phyloP scores from a whole-genome alignment of 2,113 vertebrate species.

The Paradisaea rubra region DNA sequence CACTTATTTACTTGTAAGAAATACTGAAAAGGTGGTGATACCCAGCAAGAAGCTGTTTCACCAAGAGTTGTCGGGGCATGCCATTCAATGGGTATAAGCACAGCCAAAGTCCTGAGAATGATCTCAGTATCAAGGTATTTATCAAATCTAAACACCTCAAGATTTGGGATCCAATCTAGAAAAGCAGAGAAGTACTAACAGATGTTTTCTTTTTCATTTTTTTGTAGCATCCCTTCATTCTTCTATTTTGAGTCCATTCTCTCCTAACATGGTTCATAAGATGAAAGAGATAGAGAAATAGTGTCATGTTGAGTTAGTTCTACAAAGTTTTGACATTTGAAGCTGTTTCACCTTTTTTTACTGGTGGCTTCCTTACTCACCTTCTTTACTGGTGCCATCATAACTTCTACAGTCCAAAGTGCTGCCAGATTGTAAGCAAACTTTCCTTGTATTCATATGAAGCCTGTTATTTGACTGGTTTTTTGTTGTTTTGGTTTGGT shows the following conservation, averaged over 20 bases:
- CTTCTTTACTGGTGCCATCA: neutral
- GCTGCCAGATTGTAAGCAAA: neutral
- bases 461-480: rapidly evolving
- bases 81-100: neutral
- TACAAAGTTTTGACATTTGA: neutral
- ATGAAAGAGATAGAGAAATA: neutral
- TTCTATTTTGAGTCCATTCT: neutral
- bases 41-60: neutral
- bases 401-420: neutral
- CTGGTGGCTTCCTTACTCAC: neutral
- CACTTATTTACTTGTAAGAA: neutral
- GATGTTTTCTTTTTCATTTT: neutral
- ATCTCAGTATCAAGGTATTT: neutral
- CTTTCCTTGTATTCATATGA: neutral
- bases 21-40: neutral
- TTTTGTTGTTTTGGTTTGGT: neutral
- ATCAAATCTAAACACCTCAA: neutral
- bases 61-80: neutral
- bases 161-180: neutral
- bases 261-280: neutral
- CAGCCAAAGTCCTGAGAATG: neutral
- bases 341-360: neutral
- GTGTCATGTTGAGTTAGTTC: neutral
- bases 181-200: neutral
- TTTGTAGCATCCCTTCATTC: neutral